Base-by-base conservation (phyloP, 2,888 invertebrate species). In the Rhimphoctona megacephalus region DNA sequence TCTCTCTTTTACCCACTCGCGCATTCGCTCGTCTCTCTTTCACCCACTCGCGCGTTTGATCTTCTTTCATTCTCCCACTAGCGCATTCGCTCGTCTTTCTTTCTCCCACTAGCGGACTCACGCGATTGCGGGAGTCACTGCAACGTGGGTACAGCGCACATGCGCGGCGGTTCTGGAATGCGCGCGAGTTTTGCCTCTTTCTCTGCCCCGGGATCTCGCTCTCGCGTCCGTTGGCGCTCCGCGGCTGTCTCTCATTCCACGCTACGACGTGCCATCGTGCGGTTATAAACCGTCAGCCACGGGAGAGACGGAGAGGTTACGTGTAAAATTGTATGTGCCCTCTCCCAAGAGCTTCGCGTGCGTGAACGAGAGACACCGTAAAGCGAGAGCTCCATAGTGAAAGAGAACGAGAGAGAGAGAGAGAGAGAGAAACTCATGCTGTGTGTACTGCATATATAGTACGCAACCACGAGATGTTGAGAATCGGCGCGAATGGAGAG, bases 241-340 rank as follows among this genome's bases (percentile, higher is more conserved):
- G 43, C 84, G 85, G 81, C 80, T 87, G 86, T 81, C 85, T 72
- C 88, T 90, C 86, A 88, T 90, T 91, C 88, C 89, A 87, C 87
- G 86, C 86, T 83, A 86, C 89, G 90, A 90, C 88, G 88, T 88
- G 87, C 87, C 85, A 88, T 89, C 89, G 90, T 85, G 88, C 85
- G 83, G 87, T 87, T 85, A 83, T 57, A 79, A 69, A 70, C 77
- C 22, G 76, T 39, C 72, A 79, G 83, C 76, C 36, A 84, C 73
- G 69, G 73, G 70, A 30, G 70, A 66, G 74, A 70, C 46, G 74
- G 39, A 74, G 61, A 78, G n/a, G 33, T 73, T 57, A 39, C 57
- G 57, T 22, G 30, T 30, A 19, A 39, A 49, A 25, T 46, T 61
- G 61, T 43, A 25, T 19, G 43, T 19, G 33, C 76, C 25, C 46